Percentiles rank a stretch among this genome's conserved stretches.
These are phyloP conservation scores for Macrosteles quadrilineatus DNA, from an alignment of 1,140 invertebrate genomes.

Conservation along the genomic window DNA sequence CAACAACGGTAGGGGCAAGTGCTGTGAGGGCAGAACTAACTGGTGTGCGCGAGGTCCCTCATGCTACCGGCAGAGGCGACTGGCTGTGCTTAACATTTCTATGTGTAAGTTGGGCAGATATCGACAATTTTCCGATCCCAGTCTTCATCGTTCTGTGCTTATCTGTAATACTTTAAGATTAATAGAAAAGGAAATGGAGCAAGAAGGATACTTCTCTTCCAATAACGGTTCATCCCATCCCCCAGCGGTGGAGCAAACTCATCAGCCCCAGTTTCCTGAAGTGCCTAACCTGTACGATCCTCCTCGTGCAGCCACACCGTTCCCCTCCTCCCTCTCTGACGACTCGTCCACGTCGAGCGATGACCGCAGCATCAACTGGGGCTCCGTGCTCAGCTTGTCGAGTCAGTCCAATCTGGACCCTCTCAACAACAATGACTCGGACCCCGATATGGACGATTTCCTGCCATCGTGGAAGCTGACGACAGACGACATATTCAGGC, in stretches of 20 bases:
- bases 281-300: slow-evolving; percentile 53
- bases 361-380: slow-evolving; percentile 85
- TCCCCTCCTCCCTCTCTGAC: slow-evolving; percentile 44
- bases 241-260: slow-evolving; percentile 33
- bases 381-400: slow-evolving; percentile 82
- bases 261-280: slow-evolving; percentile 51
- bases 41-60: slow-evolving; percentile 54
- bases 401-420: slow-evolving; percentile 82
- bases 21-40: slow-evolving; percentile 70
- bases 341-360: slow-evolving; percentile 53
- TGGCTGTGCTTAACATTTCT: slow-evolving; percentile 88
- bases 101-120: slow-evolving; percentile 90
- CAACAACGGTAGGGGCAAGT: slow-evolving; percentile 51
- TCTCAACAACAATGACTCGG: slow-evolving; percentile 68
- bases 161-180: slow-evolving; percentile 92
- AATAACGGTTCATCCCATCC: slow-evolving; percentile 35
- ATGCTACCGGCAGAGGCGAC: slow-evolving; percentile 79
- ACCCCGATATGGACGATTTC: slow-evolving; percentile 52
- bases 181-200: slow-evolving; percentile 88
- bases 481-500: slow-evolving; percentile 65
- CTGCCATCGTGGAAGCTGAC: slow-evolving; percentile 66
- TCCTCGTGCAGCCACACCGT: slow-evolving; percentile 53
- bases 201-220: slow-evolving; percentile 58
- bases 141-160: slow-evolving; percentile 87
- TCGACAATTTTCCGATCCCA: slow-evolving; percentile 85